Base-by-base conservation (phyloP, 1,140 invertebrate species). In the Eupeodes corollae region DNA sequence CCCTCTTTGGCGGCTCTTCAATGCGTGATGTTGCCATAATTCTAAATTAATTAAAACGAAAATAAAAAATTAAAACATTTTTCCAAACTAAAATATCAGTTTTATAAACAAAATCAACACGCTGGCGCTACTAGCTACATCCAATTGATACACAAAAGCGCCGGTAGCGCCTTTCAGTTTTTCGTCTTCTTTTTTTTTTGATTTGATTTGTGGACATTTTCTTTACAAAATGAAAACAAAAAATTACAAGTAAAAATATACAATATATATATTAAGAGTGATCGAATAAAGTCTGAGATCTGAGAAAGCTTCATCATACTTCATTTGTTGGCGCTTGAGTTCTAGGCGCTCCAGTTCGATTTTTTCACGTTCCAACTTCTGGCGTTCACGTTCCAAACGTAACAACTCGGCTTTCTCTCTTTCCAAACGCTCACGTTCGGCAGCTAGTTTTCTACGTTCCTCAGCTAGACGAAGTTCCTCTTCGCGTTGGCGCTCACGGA, bases 291-390 rank as follows among this genome's bases (percentile, higher is more conserved):
- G 14, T 35, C 12, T 35, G 14, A n/a, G 12, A 26, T 26, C 8
- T 26, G 3, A 26, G 21, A 26, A 26, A 26, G 21, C 43, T 52
- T 52, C 58, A 54, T 44, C 57, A 60, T 67, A 78, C 74, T 75
- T 75, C 69, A 84, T 72, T 56, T 86, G 81, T 54, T 83, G 82
- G 35, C 86, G 75, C 61, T 88, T 84, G 34, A 90, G 61, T 59
- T 92, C 88, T 51, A 89, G 74, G 54, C 84, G 78, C 56, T 91
- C 88, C 42, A 85, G 70, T 59, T 90, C 87, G 18, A 92, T 69
- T 59, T 86, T 84, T 55, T 91, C 88, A 14, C 88, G 70, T 66
- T 91, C 88, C 38, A 88, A 57, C 49, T 82, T 79, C 59, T 89
- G 84, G 32, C 84, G 73, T 61, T 91, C 87, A 5, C 86, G 74